Evolutionary conservation across 1,140 invertebrate genomes (phyloP), one percentile per base, ranked within the genome.

Genomic region (Conus ventricosus): DNA sequence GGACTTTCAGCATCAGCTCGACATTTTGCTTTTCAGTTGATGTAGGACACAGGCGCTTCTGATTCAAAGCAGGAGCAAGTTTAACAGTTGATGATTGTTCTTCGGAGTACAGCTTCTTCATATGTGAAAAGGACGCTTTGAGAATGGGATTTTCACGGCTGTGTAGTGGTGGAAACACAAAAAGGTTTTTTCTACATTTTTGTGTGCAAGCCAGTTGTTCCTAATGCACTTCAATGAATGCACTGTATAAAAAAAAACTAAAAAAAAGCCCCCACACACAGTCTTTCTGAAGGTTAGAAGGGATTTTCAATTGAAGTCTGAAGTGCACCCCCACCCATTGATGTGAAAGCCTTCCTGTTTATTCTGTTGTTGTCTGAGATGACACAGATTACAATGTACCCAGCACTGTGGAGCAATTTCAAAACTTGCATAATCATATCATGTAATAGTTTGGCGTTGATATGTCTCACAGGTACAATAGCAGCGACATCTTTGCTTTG

Each of bases 361-460:
- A 80, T 23, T 80, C 76, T 80, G 76, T 80, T 80, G 39, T 80
- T 80, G 39, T 80, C 76, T 13, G 76, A 80, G 76, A 80, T 80
- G 39, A 80, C 76, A 80, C 76, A 80, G 76, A 23, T 80, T 11
- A 80, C 76, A 27, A 51, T 4, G 76, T 80, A 80, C 10, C 76
- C 76, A 17, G 76, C 10, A 17, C 10, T 80, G 76, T 80, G 76
- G 13, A 80, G 76, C 8, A n/a, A 1, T 10, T 80, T 5, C 76
- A 80, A 23, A 25, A 80, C 76, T 80, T 80, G n/a, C 76, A 80
- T 80, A 13, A 80, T 80, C n/a, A 80, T 17, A 25, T 80, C 39
- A 17, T 80, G 11, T n/a, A 80, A 80, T 23, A 20, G 10, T 1
- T 20, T 63, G 60, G 60, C 60, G 17, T 63, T 63, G 11, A 63